These are phyloP conservation scores for Glyphotaelius pellucidus DNA, from an alignment of 2,888 invertebrate genomes.

Conservation along the genomic window DNA sequence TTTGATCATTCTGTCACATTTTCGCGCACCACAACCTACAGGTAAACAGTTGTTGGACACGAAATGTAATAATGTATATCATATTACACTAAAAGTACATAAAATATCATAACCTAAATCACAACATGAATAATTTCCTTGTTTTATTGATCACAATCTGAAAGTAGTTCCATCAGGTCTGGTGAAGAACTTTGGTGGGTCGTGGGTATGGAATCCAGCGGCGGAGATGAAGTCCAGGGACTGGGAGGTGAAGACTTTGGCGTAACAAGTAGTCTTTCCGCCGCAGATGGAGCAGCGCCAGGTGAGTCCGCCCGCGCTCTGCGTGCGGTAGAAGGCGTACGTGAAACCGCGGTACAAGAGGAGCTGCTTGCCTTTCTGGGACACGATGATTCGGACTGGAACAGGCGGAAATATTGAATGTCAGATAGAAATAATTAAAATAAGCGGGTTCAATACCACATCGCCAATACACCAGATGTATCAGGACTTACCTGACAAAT, in stretches of 20 bases:
- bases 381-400: slow-evolving; percentile 37
- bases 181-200: slow-evolving; percentile 33
- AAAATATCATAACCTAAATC: neutral
- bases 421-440: neutral
- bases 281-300: slow-evolving; percentile 49
- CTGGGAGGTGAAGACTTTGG: slow-evolving; percentile 17
- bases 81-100: neutral
- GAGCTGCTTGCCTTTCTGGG: slow-evolving; percentile 34
- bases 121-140: neutral
- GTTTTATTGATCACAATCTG: neutral
- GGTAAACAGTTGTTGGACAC: neutral
- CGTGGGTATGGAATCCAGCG: slow-evolving; percentile 29
- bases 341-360: slow-evolving; percentile 36
- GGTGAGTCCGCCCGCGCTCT: neutral
- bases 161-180: slow-evolving; percentile 37
- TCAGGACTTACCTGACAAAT: no score
- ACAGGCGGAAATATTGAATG: neutral
- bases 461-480: no score
- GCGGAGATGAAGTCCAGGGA: neutral
- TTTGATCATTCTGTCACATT: neutral
- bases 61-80: neutral
- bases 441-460: no score
- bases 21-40: neutral
- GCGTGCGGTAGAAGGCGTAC: slow-evolving; percentile 13
- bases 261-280: slow-evolving; percentile 27